These are phyloP conservation scores for Arctocebus calabarensis DNA, from an alignment of 2,797 vertebrate species.

Conservation along the genomic window DNA sequence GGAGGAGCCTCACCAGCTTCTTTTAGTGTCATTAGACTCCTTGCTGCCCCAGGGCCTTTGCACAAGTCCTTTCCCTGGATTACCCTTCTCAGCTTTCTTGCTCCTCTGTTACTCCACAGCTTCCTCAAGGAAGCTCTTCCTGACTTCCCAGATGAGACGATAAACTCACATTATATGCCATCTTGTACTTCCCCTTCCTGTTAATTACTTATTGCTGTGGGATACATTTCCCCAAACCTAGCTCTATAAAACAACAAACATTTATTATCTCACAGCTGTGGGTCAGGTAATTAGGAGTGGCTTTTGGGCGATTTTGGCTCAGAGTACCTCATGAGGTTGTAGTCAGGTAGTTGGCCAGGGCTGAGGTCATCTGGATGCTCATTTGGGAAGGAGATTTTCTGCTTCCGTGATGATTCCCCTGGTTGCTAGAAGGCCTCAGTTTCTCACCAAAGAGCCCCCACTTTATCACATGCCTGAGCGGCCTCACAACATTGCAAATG, in stretches of 20 bases:
- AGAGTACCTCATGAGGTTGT: neutral
- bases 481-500: neutral
- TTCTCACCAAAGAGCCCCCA: neutral
- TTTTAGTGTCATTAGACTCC: neutral
- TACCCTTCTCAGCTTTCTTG: neutral
- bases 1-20: neutral
- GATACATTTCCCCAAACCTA: neutral
- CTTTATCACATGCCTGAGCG: neutral
- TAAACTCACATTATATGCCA: neutral
- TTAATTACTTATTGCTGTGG: neutral
- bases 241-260: neutral
- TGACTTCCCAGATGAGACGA: neutral
- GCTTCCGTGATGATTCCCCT: neutral
- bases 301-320: neutral
- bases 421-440: neutral
- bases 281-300: neutral
- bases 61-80: neutral
- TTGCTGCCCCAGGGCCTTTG: conserved; percentile 44
- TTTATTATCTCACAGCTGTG: neutral
- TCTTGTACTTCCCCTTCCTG: neutral
- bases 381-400: neutral
- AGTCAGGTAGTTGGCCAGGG: neutral
- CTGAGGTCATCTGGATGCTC: neutral
- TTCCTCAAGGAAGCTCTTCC: neutral
- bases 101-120: neutral